These are phyloP conservation scores for Rhynchophorus ferrugineus DNA, from an alignment of 1,140 invertebrate species.

Conservation along the genomic window DNA sequence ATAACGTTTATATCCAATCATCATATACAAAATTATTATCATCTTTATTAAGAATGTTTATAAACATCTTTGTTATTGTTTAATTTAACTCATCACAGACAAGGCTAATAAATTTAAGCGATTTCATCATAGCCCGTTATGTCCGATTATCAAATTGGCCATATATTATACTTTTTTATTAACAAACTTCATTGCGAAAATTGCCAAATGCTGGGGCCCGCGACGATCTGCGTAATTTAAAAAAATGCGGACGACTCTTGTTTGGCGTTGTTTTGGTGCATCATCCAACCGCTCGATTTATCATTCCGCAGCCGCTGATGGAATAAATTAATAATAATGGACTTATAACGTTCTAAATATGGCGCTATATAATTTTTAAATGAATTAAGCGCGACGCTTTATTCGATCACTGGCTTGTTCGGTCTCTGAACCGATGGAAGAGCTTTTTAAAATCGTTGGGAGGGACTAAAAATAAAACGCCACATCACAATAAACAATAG, in stretches of 20 bases:
- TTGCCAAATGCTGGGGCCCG: conserved; percentile 5
- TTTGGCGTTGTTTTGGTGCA: neutral
- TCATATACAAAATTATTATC: too few relatives aligned
- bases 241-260: conserved; percentile 3
- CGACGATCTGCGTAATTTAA: conserved; percentile 9
- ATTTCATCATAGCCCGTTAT: too few relatives aligned
- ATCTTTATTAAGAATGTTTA: too few relatives aligned
- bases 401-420: too few relatives aligned
- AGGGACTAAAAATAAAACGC: neutral
- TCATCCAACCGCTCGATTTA: conserved; percentile 9
- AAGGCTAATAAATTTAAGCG: too few relatives aligned
- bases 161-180: too few relatives aligned
- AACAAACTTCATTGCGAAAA: too few relatives aligned
- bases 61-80: too few relatives aligned
- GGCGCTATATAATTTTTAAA: neutral
- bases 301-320: conserved; percentile 5
- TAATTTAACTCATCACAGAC: too few relatives aligned
- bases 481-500: too few relatives aligned
- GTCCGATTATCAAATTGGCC: too few relatives aligned
- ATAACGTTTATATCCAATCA: too few relatives aligned
- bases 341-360: conserved; percentile 8
- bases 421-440: neutral
- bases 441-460: neutral
- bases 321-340: conserved; percentile 18
- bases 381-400: neutral